phyloP scores from a whole-genome alignment of 1,140 invertebrate species.

The Bombus confusus region DNA sequence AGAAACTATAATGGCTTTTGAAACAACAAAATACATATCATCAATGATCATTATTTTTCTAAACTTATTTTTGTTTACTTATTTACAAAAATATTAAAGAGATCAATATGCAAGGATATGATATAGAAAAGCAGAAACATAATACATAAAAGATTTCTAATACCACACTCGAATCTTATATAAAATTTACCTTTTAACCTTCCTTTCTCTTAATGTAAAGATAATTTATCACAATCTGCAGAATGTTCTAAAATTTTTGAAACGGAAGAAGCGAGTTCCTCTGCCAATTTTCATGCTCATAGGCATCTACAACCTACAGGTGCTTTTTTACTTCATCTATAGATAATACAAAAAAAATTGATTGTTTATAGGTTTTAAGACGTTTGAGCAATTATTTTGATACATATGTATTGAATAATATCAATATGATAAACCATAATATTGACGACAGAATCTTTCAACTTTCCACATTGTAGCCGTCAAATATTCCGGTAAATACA shows the following conservation, averaged over 20 bases:
- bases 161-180: too few species aligned
- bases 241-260: not conserved
- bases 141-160: too few species aligned
- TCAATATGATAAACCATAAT: not conserved
- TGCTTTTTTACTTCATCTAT: not conserved
- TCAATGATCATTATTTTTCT: not conserved
- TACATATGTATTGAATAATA: not conserved
- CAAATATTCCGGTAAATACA: too few species aligned
- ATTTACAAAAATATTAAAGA: not conserved
- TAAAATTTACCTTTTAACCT: too few species aligned
- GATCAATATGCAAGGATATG: not conserved
- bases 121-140: too few species aligned
- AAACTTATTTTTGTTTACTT: not conserved
- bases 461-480: too few species aligned
- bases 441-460: not conserved
- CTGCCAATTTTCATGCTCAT: not conserved
- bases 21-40: not conserved
- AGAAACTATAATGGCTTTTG: not conserved
- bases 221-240: not conserved
- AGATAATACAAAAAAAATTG: not conserved
- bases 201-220: not conserved
- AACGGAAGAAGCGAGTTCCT: not conserved
- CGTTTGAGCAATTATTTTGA: not conserved
- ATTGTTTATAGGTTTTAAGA: not conserved
- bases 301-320: not conserved